Evolutionary conservation across 2,888 invertebrate species (phyloP).

Genomic region (Dascillus cervinus): DNA sequence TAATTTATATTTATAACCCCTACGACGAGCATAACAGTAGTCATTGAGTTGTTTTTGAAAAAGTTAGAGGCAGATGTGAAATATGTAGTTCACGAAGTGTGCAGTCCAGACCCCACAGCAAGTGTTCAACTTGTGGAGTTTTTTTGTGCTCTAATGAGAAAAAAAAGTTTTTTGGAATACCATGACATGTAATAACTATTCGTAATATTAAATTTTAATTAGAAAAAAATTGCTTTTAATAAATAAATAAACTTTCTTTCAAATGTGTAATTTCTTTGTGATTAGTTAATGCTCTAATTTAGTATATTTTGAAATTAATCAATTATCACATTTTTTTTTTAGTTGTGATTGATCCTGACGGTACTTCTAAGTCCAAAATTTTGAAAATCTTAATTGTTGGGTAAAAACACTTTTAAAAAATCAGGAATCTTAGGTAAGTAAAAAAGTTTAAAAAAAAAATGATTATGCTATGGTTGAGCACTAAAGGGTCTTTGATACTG

Average conservation of each 20-base stretch:
- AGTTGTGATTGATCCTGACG: constrained; percentile 1
- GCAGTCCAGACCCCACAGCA: constrained; percentile 4
- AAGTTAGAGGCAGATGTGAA: constrained; percentile 5
- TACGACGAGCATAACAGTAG: too few relatives aligned
- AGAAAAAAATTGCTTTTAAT: too few relatives aligned
- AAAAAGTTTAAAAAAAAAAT: constrained; percentile 1
- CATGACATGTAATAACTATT: constrained; percentile 5
- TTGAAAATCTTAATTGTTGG: constrained; percentile 3
- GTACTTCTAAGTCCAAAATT: constrained; percentile 4
- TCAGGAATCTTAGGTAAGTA: constrained; percentile 1
- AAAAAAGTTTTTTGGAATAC: constrained; percentile 8
- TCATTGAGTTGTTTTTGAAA: constrained; percentile 3
- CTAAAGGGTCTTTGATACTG: constrained; percentile 3
- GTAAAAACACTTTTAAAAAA: constrained; percentile 3
- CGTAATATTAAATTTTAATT: too few relatives aligned
- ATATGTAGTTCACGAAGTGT: constrained; percentile 4
- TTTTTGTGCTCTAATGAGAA: constrained; percentile 5
- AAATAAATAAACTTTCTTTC: too few relatives aligned
- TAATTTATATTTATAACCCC: too few relatives aligned
- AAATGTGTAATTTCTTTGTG: too few relatives aligned
- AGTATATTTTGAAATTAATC: not conserved
- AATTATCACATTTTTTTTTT: constrained; percentile 1
- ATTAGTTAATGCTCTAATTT: too few relatives aligned
- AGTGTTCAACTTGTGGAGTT: constrained; percentile 6
- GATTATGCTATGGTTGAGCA: constrained; percentile 3